A percentile compares a stretch with the other conserved stretches of the same genome.
Conservation (phyloP, 2,888 invertebrate species). For the Drosophila cognata region DNA sequence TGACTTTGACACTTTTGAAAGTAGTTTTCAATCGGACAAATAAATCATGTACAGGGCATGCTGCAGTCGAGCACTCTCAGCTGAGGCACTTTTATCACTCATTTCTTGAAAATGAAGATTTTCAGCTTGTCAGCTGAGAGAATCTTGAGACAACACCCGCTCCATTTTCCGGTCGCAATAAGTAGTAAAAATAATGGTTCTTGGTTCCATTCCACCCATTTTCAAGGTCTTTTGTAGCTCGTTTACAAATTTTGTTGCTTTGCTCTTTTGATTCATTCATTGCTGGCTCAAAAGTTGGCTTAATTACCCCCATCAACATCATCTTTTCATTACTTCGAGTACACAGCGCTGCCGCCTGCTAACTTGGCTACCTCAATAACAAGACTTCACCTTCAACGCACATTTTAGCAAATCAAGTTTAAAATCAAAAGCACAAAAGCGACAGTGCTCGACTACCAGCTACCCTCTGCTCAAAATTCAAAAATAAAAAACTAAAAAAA, state of each 20-base stretch:
- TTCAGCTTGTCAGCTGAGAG: neutral
- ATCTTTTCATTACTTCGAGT: constrained; percentile 32
- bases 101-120: neutral
- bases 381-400: constrained; percentile 60
- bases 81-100: neutral
- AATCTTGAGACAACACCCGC: neutral
- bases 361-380: constrained; percentile 60
- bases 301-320: constrained; percentile 57
- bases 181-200: constrained; percentile 2
- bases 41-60: neutral
- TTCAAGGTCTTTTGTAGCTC: constrained; percentile 29
- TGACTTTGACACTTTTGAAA: neutral
- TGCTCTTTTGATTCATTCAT: constrained; percentile 11
- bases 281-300: constrained; percentile 32
- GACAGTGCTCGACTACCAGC: neutral
- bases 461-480: neutral
- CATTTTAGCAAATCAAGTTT: constrained; percentile 71
- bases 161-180: neutral
- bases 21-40: neutral
- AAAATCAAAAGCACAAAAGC: constrained; percentile 60
- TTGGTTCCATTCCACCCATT: constrained; percentile 10
- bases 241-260: constrained; percentile 1
- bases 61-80: neutral
- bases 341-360: constrained; percentile 14
- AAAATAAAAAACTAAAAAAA: neutral